Evolutionary conservation across 2,888 invertebrate genomes (phyloP), one percentile per base, ranked within the genome.

Genomic region (Cybosia mesomella): DNA sequence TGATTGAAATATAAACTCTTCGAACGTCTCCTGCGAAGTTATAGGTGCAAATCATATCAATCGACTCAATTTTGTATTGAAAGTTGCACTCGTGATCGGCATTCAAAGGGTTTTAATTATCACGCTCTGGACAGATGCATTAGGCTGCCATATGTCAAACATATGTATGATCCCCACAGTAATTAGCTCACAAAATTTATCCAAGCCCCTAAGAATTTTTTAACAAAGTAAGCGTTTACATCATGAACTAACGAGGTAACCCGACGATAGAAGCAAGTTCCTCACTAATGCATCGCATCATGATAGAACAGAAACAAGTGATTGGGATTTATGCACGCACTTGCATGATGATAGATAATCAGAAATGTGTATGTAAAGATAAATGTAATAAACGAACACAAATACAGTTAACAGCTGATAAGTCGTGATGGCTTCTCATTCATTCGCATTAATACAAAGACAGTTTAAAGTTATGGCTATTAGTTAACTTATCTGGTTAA

Each of bases 401-500:
- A n/a, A 49, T n/a, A 49, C n/a, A n/a, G n/a, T n/a, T 9, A 49
- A 49, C 49, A 8, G 28, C 8, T n/a, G 49, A n/a, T 49, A 18
- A 49, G 8, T 49, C 49, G 49, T 49, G 49, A n/a, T n/a, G n/a
- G 49, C n/a, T 49, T 49, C 49, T 49, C 49, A 49, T 49, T 49
- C 49, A 49, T 49, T 49, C 49, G 9, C 18, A n/a, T 49, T 49
- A n/a, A 49, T 43, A 49, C 15, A 49, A 49, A 49, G 7, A n/a
- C 49, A 49, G 18, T 9, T 49, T 8, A n/a, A n/a, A 49, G 2
- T 8, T 28, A 15, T 15, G 28, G 55, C 2, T 36, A 36, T 24
- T 10, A 28, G 43, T 32, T 22, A 22, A 32, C n/a, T 22, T n/a
- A 63, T 55, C 21, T 34, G 72, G 66, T 74, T 77, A 75, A 53